phyloP scores from a whole-genome alignment of 2,113 vertebrate genomes.

The Bujurquina vittata region DNA sequence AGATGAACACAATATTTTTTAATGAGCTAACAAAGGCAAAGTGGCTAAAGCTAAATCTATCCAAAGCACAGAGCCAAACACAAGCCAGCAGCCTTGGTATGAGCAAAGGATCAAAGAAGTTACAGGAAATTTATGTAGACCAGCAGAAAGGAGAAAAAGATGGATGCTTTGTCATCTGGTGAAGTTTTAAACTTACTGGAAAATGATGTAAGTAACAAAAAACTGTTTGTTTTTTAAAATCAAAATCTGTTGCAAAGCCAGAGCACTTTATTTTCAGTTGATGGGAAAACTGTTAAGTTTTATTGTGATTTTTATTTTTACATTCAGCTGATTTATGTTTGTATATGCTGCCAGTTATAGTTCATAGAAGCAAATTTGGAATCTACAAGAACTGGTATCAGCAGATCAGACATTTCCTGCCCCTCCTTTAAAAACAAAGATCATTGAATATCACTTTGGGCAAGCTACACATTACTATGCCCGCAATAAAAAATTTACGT shows the following conservation, averaged over 20 bases:
- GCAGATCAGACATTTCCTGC: not conserved
- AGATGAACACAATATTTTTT: not conserved
- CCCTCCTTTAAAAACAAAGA: not conserved
- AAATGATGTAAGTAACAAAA: not conserved
- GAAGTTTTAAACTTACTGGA: not conserved
- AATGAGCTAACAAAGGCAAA: not conserved
- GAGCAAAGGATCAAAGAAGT: not conserved
- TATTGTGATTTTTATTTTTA: not conserved
- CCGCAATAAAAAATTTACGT: not conserved
- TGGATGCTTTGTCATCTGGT: accelerated
- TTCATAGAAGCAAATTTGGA: not conserved
- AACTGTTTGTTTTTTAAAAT: too few relatives aligned
- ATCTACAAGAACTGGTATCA: not conserved
- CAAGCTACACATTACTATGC: not conserved
- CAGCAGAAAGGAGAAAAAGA: not conserved
- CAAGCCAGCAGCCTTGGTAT: not conserved
- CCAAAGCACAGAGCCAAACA: not conserved
- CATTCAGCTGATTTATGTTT: not conserved
- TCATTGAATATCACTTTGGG: not conserved
- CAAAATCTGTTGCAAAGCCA: not conserved
- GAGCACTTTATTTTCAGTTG: not conserved
- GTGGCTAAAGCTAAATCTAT: not conserved
- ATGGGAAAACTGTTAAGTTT: not conserved
- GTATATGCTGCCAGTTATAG: not conserved
- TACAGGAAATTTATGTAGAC: not conserved